Conservation (phyloP, 1,140 invertebrate genomes). For the Camponotus pennsylvanicus region DNA sequence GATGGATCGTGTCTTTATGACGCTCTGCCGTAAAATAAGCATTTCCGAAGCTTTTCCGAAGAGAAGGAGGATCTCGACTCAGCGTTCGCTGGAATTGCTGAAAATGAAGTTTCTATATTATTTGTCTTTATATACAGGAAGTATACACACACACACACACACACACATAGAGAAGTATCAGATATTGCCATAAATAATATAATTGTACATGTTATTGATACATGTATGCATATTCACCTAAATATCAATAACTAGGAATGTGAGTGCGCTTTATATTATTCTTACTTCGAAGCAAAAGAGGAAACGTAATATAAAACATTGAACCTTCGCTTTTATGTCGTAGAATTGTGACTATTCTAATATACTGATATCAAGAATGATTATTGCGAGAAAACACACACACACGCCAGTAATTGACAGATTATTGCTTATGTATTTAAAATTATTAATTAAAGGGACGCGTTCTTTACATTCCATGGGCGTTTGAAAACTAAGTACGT, state of each 20-base stretch:
- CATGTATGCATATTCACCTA: background rate
- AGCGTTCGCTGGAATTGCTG: constrained; percentile 25
- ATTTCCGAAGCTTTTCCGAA: constrained; percentile 58
- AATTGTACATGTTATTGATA: constrained; percentile 38
- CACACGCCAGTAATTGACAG: background rate
- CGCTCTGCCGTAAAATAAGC: constrained; percentile 69
- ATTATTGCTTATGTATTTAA: background rate
- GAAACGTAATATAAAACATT: background rate
- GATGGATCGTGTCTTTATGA: constrained; percentile 73
- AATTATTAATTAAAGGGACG: background rate
- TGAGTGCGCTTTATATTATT: constrained; percentile 6
- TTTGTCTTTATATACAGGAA: background rate
- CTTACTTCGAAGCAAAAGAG: constrained; percentile 10
- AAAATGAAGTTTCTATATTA: constrained; percentile 63
- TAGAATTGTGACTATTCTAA: background rate
- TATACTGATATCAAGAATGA: background rate
- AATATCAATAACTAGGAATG: constrained; percentile 19
- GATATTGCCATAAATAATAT: constrained; percentile 57
- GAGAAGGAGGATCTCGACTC: constrained; percentile 41
- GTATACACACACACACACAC: background rate
- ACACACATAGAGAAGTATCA: constrained; percentile 1
- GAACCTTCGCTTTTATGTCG: background rate
- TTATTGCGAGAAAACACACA: background rate
- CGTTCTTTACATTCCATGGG: background rate
- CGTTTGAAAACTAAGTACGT: background rate